These are phyloP conservation scores for Blennius ocellaris DNA, from an alignment of 2,113 vertebrate genomes.

Conservation along the genomic window DNA sequence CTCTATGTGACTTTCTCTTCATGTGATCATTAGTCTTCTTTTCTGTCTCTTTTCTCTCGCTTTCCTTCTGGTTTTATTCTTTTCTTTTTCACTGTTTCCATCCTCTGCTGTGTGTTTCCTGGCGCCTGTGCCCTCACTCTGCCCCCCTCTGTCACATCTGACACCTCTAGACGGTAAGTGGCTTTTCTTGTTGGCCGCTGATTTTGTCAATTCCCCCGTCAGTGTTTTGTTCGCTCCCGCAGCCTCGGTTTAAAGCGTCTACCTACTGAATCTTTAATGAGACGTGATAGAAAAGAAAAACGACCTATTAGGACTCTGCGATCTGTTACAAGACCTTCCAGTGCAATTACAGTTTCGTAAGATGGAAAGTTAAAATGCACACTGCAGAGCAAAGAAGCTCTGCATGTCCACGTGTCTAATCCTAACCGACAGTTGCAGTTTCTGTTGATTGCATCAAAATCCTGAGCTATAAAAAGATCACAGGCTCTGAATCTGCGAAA, in stretches of 20 bases:
- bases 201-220: constrained; percentile 38
- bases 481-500: neutral
- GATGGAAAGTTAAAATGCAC: neutral
- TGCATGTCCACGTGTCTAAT: neutral
- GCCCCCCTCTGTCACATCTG: constrained; percentile 68
- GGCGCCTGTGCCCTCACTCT: constrained; percentile 79
- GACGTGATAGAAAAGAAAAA: constrained; percentile 19
- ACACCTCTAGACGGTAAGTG: constrained; percentile 84
- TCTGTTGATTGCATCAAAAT: constrained; percentile 3
- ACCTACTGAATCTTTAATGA: constrained; percentile 7
- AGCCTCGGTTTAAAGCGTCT: constrained; percentile 18
- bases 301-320: neutral
- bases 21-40: constrained; percentile 55
- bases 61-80: constrained; percentile 3
- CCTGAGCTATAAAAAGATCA: neutral
- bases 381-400: neutral
- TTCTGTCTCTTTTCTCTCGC: constrained; percentile 40
- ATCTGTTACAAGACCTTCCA: neutral
- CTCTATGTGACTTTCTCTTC: constrained; percentile 62
- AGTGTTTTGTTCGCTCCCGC: constrained; percentile 26
- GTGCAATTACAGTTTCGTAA: neutral
- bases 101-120: constrained; percentile 80
- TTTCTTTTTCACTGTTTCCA: constrained; percentile 67
- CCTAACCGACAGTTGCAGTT: neutral
- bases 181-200: constrained; percentile 77